Evolutionary conservation across 1,140 invertebrate genomes (phyloP), one percentile per base, ranked within the genome.

Genomic region (Cydia splendana): DNA sequence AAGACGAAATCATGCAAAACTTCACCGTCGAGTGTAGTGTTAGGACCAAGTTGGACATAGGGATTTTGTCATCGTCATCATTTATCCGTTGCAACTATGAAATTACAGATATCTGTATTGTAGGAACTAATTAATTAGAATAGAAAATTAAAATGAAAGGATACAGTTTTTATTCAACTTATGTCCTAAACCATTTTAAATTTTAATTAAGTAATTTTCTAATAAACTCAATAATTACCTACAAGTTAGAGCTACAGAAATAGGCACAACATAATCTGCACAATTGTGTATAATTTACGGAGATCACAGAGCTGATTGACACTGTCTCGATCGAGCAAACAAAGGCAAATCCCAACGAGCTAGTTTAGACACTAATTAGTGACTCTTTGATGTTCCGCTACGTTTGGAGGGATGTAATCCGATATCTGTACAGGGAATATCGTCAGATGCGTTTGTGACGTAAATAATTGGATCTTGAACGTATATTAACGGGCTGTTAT

Each of bases 231-330:
- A 48, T 48, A 48, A 48, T 48, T 0, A 48, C 4, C 13, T 13
- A 48, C 45, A 48, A 3, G 45, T 48, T 48, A 4, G 12, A 15
- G 45, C 2, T 13, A 48, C 12, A 15, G 6, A 53, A 53, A 51
- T n/a, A 57, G n/a, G 53, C 57, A n/a, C 34, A 42, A 71, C 34
- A 7, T 45, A 18, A 20, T 45, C 34, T 38, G 38, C 67, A 18
- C 67, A 71, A 3, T 71, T 6, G 34, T 71, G 20, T 62, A 62
- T 34, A 62, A 71, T 71, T 71, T 71, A 38, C 67, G 18, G 67
- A 71, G 67, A 71, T 71, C 67, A 71, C 67, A 71, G 67, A 38
- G 67, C 38, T 71, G 67, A 71, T 71, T 71, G 67, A 42, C 67
- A 38, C 20, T 10, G 65, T 28, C 67, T 71, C 30, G 15, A 45